These are phyloP conservation scores for Chaetops frenatus DNA, from an alignment of 2,113 vertebrate species.

Conservation along the genomic window DNA sequence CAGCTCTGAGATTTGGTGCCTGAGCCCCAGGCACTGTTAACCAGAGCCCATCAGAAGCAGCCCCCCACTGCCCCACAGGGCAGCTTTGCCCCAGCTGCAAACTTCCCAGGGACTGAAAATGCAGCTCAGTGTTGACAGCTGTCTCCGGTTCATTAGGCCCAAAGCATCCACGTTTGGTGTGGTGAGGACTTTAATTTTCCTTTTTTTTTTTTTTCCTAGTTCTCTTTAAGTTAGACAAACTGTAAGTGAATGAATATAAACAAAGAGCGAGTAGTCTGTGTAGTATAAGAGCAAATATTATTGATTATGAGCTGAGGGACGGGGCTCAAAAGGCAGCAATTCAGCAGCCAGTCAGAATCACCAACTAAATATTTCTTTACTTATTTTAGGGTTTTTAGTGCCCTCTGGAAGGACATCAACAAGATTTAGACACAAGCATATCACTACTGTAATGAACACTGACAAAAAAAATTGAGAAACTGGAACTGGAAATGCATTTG, in stretches of 20 bases:
- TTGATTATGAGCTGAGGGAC: slow-evolving; percentile 1
- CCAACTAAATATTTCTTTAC: slow-evolving; percentile 14
- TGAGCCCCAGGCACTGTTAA: fast-evolving
- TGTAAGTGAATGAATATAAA: neutral
- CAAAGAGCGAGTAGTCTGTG: neutral
- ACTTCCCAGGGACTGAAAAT: neutral
- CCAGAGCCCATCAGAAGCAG: neutral
- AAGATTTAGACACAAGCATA: slow-evolving; percentile 44
- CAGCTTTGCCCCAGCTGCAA: neutral
- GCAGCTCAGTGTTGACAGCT: neutral
- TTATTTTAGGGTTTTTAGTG: slow-evolving; percentile 29
- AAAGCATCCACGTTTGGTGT: neutral
- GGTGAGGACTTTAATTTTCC: neutral
- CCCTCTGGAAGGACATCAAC: slow-evolving; percentile 48
- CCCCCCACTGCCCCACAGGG: neutral
- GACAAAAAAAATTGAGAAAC: slow-evolving; percentile 13
- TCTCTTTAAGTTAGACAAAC: neutral
- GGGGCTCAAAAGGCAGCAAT: neutral
- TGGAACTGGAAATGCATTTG: slow-evolving; percentile 23
- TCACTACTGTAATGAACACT: slow-evolving; percentile 12
- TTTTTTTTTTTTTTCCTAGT: neutral
- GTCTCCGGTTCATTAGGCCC: neutral
- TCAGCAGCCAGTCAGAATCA: slow-evolving; percentile 12
- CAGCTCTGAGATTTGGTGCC: neutral
- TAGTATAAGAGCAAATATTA: neutral